A percentile compares a stretch with the other conserved stretches of the same genome.
Conservation (phyloP, 2,113 vertebrate genomes). For the Hemiscyllium ocellatum region DNA sequence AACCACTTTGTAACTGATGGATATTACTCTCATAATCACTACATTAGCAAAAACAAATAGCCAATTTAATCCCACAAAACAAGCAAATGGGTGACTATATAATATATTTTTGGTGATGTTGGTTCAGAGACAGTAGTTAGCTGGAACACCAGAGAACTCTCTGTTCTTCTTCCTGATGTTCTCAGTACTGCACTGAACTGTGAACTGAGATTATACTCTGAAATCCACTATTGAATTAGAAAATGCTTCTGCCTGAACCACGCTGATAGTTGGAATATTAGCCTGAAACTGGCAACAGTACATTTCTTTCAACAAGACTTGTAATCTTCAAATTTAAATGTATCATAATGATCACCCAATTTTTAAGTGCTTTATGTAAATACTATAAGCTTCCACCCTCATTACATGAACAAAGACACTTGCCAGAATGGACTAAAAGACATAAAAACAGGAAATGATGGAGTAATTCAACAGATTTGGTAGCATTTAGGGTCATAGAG, state of each 20-base stretch:
- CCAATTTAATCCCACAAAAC: not conserved
- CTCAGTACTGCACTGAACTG: not conserved
- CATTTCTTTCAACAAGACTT: not conserved
- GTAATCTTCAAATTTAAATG: not conserved
- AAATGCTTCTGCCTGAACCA: too few species aligned
- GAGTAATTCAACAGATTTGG: too few species aligned
- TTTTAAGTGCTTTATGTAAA: not conserved
- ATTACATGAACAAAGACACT: not conserved
- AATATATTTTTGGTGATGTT: not conserved
- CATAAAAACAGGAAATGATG: too few species aligned
- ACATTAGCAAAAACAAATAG: not conserved
- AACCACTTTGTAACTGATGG: not conserved
- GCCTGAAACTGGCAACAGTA: not conserved
- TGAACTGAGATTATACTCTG: not conserved
- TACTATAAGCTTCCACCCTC: not conserved
- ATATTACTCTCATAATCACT: not conserved
- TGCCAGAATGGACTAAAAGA: not conserved
- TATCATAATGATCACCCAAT: not conserved
- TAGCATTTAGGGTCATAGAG: too few species aligned
- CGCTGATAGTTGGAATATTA: not conserved
- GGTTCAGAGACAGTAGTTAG: not conserved
- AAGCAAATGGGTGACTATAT: not conserved
- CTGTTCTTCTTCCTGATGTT: not conserved
- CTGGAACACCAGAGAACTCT: not conserved
- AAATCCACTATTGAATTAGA: not conserved